These are phyloP conservation scores for Ecliptopera silaceata DNA, from an alignment of 2,888 invertebrate genomes.

Conservation along the genomic window DNA sequence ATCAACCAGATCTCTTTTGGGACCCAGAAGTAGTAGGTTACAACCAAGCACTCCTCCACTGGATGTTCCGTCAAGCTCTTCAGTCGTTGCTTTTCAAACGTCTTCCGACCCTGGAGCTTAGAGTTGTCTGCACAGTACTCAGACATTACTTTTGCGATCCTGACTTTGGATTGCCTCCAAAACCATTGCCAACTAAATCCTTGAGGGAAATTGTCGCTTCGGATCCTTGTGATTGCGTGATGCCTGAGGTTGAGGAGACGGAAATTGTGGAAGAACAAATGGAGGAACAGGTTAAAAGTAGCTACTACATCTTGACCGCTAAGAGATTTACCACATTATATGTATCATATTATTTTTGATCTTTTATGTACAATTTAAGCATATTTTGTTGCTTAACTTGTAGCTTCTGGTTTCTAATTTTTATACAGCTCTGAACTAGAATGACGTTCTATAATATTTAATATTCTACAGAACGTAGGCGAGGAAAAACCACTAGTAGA, in stretches of 20 bases:
- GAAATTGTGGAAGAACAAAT: conserved; percentile 46
- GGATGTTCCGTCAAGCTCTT: conserved; percentile 74
- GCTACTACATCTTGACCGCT: too few species aligned
- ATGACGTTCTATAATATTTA: too few species aligned
- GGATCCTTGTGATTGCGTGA: conserved; percentile 66
- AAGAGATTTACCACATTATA: too few species aligned
- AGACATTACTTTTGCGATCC: conserved; percentile 66
- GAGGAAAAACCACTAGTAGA: conserved; percentile 49
- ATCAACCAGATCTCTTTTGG: conserved; percentile 70
- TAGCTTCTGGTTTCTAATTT: too few species aligned
- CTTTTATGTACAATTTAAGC: too few species aligned
- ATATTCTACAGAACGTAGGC: conserved; percentile 17
- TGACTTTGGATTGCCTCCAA: conserved; percentile 64
- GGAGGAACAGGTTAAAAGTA: conserved; percentile 46
- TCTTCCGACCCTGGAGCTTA: conserved; percentile 47
- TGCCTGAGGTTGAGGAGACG: conserved; percentile 56
- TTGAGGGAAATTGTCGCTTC: conserved; percentile 46
- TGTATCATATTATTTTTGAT: too few species aligned
- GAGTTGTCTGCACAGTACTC: conserved; percentile 47
- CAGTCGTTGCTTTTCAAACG: conserved; percentile 54
- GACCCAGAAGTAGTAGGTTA: conserved; percentile 57
- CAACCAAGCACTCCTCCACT: conserved; percentile 55
- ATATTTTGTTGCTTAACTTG: too few species aligned
- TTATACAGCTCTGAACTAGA: too few species aligned
- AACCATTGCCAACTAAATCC: conserved; percentile 47